Conservation (phyloP, 2,113 vertebrate genomes). For the human region DNA sequence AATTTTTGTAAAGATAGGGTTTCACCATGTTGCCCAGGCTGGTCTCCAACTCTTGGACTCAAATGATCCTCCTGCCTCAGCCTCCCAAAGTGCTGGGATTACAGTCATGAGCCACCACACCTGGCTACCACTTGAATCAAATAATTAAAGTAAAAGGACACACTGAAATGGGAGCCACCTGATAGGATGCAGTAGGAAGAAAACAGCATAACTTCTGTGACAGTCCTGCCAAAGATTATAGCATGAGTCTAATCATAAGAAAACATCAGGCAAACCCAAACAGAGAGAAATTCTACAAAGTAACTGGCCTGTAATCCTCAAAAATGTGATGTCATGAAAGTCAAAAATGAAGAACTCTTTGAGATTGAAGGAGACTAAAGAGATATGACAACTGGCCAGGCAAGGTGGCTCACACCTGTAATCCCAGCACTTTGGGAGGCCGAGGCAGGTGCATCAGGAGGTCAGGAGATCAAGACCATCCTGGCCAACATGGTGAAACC, state of each 20-base stretch:
- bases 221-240: background rate
- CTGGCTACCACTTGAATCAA: background rate
- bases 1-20: too few relatives aligned
- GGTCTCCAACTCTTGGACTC: too few relatives aligned
- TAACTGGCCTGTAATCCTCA: background rate
- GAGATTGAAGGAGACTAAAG: background rate
- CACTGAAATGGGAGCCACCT: background rate
- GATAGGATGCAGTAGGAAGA: background rate
- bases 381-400: background rate
- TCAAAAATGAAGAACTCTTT: background rate
- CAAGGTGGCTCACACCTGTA: too few relatives aligned
- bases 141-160: background rate
- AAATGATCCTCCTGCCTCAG: too few relatives aligned
- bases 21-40: too few relatives aligned
- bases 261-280: background rate
- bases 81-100: too few relatives aligned
- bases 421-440: too few relatives aligned
- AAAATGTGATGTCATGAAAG: background rate
- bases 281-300: background rate
- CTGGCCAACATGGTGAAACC: too few relatives aligned
- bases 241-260: background rate
- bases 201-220: background rate
- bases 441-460: too few relatives aligned
- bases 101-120: too few relatives aligned
- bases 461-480: too few relatives aligned